phyloP scores from a whole-genome alignment of 2,797 vertebrate genomes.

The Toxotes lorentzi region DNA sequence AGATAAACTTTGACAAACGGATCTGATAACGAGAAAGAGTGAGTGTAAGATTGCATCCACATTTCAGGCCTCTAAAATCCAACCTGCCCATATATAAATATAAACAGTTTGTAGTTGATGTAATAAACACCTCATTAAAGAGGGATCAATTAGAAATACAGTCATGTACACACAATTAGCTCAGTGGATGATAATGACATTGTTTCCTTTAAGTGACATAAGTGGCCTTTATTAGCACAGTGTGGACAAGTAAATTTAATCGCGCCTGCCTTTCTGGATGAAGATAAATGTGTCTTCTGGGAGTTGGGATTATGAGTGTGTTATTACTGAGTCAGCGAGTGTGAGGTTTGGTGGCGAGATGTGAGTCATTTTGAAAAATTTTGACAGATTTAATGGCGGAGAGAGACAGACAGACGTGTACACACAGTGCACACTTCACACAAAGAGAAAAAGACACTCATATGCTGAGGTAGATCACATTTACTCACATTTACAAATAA shows the following conservation, averaged over 20 bases:
- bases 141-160: slow-evolving; percentile 19
- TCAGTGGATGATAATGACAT: slow-evolving; percentile 20
- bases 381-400: slow-evolving; percentile 7
- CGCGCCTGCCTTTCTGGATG: slow-evolving; percentile 6
- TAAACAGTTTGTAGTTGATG: neutral
- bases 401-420: neutral
- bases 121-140: slow-evolving; percentile 30
- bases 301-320: slow-evolving; percentile 13
- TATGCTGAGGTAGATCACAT: neutral
- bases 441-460: neutral
- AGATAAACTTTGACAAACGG: slow-evolving; percentile 99
- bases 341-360: neutral
- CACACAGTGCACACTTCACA: no score
- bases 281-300: neutral
- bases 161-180: slow-evolving; percentile 13
- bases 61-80: neutral
- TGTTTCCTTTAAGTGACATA: slow-evolving; percentile 2
- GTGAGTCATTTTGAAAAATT: neutral
- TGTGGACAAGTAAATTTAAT: slow-evolving; percentile 18
- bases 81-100: neutral
- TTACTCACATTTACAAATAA: neutral
- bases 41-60: neutral
- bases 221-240: slow-evolving; percentile 36
- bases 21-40: slow-evolving; percentile 81
- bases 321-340: slow-evolving; percentile 10